Base-by-base conservation (phyloP, 2,113 vertebrate species). In the Pelobates fuscus region DNA sequence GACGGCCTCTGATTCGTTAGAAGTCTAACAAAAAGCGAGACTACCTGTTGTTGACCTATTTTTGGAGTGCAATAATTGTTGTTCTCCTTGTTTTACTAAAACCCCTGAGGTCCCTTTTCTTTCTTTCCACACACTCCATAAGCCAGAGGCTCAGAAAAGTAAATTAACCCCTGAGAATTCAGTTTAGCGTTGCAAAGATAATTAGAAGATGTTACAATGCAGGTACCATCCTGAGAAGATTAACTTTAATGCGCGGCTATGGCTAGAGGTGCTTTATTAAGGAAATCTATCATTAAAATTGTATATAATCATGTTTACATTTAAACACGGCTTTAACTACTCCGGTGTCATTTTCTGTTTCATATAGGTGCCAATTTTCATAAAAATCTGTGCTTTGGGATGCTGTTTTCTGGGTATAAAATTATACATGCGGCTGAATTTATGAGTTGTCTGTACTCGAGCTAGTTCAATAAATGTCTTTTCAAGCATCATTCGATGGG, bases 81-180 rank as follows among this genome's bases (percentile, higher is more conserved):
- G 44, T 49, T 49, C 44, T 18, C 12, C 44, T 49, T 49, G 15
- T 49, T 49, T 17, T 49, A 49, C 44, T 37, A 37, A 37, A 5
- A 10, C 32, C 32, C 44, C 44, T 14, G 44, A 1, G 44, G 12
- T 18, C 44, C 5, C 17, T 4, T 49, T 17, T 49, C 17, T 49
- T 49, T 49, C 17, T 18, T 49, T 49, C 44, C 12, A 49, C 17
- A 49, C 44, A 49, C 44, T 4, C 4, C 15, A 49, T 17, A 49
- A 49, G 44, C 44, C 44, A 18, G 44, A 49, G 44, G 44, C 44
- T 49, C 44, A 49, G 1, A 14, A 7, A 11, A 49, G 44, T 49
- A 49, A 49, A 49, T 49, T 49, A 49, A 49, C 44, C 44, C 44
- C 12, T 49, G 44, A 49, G 44, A 49, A 49, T 49, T 49, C 44